Conservation (phyloP, 2,888 invertebrate genomes). For the Drosophila pseudotalamancana region DNA sequence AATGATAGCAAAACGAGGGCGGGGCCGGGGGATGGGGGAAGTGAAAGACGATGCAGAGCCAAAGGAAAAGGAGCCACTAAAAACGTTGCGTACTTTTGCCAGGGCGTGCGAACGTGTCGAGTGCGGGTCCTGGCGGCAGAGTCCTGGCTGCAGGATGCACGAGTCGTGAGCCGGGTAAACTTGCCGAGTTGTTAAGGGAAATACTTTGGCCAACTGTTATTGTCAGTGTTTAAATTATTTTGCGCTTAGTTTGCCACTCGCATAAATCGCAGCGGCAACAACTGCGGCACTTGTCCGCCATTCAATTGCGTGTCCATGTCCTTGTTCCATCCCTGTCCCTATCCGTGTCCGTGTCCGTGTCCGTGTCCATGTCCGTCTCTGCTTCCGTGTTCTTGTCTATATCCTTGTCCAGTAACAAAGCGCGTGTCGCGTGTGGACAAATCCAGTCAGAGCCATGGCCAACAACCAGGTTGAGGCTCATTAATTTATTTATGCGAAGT, state of each 20-base stretch:
- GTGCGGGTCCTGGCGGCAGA: slow-evolving; percentile 29
- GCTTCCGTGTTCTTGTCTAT: slow-evolving; percentile 6
- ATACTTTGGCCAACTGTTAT: slow-evolving; percentile 74
- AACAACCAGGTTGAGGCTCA: slow-evolving; percentile 64
- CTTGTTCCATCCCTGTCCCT: slow-evolving; percentile 20
- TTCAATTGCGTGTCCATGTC: slow-evolving; percentile 50
- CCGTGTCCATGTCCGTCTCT: slow-evolving; percentile 7
- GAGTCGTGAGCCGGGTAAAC: slow-evolving; percentile 28
- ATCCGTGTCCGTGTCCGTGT: slow-evolving; percentile 18
- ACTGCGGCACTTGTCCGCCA: slow-evolving; percentile 42
- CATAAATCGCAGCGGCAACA: slow-evolving; percentile 68
- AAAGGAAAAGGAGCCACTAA: slow-evolving; percentile 24
- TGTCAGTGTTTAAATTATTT: slow-evolving; percentile 81
- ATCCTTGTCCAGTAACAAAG: slow-evolving; percentile 17
- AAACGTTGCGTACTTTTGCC: slow-evolving; percentile 44
- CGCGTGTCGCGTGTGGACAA: slow-evolving; percentile 46
- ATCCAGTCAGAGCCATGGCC: slow-evolving; percentile 39
- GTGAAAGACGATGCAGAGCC: slow-evolving; percentile 6
- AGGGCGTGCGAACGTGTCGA: slow-evolving; percentile 77
- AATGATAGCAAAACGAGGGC: slow-evolving; percentile 64
- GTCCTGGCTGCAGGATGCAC: background rate
- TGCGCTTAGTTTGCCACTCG: slow-evolving; percentile 75
- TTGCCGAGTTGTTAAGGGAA: slow-evolving; percentile 61
- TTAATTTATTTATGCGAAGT: slow-evolving; percentile 80
- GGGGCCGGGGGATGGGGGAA: background rate